A percentile compares a stretch with the other conserved stretches of the same genome.
These are phyloP conservation scores for Eulemur mongoz DNA, from an alignment of 2,797 vertebrate species.

Conservation along the genomic window DNA sequence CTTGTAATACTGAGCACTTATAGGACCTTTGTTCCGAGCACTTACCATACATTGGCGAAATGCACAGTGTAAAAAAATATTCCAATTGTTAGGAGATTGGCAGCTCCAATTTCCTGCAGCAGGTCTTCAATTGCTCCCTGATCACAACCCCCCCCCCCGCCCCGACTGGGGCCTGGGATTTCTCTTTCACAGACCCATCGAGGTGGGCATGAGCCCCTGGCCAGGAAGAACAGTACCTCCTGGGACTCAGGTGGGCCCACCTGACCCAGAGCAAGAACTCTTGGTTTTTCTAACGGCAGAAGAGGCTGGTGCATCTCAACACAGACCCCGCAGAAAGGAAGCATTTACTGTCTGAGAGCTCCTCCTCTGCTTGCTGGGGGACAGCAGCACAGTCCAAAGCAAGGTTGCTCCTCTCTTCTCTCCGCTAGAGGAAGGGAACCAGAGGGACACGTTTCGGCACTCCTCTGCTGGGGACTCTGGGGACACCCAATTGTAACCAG, in stretches of 20 bases:
- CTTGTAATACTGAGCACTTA: conserved; percentile 59
- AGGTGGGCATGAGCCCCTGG: background rate
- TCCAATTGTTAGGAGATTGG: conserved; percentile 48
- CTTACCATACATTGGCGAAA: conserved; percentile 64
- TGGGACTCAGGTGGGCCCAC: background rate
- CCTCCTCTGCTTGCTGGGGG: background rate
- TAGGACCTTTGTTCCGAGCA: conserved; percentile 58
- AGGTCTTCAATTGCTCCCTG: conserved; percentile 31
- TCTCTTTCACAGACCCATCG: background rate
- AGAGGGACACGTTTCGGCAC: background rate
- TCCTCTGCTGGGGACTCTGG: background rate
- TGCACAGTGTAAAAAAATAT: background rate
- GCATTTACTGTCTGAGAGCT: rapidly evolving
- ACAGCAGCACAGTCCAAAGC: background rate
- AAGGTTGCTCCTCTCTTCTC: background rate
- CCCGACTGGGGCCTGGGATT: background rate
- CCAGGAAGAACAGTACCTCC: background rate
- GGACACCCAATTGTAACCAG: background rate
- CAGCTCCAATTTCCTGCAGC: conserved; percentile 58
- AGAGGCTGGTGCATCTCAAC: background rate
- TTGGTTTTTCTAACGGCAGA: background rate
- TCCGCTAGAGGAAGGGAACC: background rate
- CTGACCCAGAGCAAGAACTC: background rate
- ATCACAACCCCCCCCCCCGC: background rate
- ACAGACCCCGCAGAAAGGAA: background rate